Evolutionary conservation across 2,797 vertebrate species (phyloP).

Genomic region (Syngnathus acus): DNA sequence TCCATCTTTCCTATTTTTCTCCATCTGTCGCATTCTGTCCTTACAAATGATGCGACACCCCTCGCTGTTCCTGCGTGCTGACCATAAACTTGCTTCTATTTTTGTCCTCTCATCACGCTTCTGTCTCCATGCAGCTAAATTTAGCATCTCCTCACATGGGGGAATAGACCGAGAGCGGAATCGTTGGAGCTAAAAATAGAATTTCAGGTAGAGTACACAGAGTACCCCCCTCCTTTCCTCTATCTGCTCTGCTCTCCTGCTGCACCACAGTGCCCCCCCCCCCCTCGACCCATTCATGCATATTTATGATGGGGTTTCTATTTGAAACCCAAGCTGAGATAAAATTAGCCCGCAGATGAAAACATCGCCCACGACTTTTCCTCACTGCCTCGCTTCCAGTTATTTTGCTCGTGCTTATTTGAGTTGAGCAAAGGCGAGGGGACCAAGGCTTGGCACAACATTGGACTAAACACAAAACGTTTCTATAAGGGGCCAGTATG

Average conservation of each 20-base stretch:
- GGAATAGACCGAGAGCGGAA: constrained; percentile 33
- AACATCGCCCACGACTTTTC: constrained; percentile 54
- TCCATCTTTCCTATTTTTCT: constrained; percentile 4
- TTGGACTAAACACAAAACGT: background rate
- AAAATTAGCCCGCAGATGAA: constrained; percentile 54
- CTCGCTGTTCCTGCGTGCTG: constrained; percentile 20
- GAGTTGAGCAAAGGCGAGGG: constrained; percentile 17
- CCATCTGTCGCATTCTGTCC: constrained; percentile 22
- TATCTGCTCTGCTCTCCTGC: constrained; percentile 15
- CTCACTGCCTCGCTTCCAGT: constrained; percentile 31
- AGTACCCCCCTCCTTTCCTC: constrained; percentile 7
- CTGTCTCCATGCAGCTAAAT: constrained; percentile 45
- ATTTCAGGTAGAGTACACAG: constrained; percentile 45
- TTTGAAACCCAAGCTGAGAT: constrained; percentile 43
- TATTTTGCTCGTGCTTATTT: constrained; percentile 11
- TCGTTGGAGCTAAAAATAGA: constrained; percentile 54
- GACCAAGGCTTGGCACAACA: constrained; percentile 17
- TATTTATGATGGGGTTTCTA: constrained; percentile 59
- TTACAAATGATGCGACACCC: constrained; percentile 31
- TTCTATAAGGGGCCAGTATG: too few relatives aligned
- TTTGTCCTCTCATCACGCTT: constrained; percentile 23
- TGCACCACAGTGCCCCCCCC: constrained; percentile 36
- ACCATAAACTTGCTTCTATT: constrained; percentile 41
- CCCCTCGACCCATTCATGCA: constrained; percentile 61
- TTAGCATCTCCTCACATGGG: constrained; percentile 28